Base-by-base conservation (phyloP, 2,797 vertebrate species). In the Austrolebias charrua region DNA sequence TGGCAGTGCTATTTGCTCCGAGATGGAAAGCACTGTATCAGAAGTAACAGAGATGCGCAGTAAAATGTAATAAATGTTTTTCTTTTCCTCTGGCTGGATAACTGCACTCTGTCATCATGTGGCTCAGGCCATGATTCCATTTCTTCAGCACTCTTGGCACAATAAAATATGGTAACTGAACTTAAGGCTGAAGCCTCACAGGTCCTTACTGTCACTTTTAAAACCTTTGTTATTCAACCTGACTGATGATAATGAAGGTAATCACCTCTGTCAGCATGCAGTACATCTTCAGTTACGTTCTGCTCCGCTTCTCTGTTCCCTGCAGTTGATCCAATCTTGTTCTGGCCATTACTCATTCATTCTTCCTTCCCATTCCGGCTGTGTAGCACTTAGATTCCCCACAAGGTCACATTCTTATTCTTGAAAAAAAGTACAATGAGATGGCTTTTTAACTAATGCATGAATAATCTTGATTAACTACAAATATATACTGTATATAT, bases 181-280 rank as follows among this genome's bases (percentile, higher is more conserved):
- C 18, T 47, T 47, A 20, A 20, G 46, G 15, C 15, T 45, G 44
- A 45, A 45, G 16, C 8, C 46, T 47, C 11, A 47, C 46, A 47
- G 46, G 18, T 20, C n/a, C 19, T 47, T 47, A 47, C 3, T 47
- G 46, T 19, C 46, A 47, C 18, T 20, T 47, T 47, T 11, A 47
- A 9, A 47, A 11, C 18, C 46, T 47, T 12, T 47, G 46, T 47
- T 47, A 47, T 20, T 47, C 40, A 63, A 11, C 4, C 66, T 82
- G 51, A 82, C 76, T 80, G 78, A 75, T 81, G 79, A 54, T 77
- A 71, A 69, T 72, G 69, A 52, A 35, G n/a, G 15, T 52, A 16
- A 33, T 52, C 29, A 52, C 50, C 29, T 52, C 29, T 52, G 29
- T 33, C 15, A 52, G 29, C 15, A 52, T 11, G 50, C 50, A 11